phyloP scores from a whole-genome alignment of 2,797 vertebrate genomes.

The Monodelphis domestica region DNA sequence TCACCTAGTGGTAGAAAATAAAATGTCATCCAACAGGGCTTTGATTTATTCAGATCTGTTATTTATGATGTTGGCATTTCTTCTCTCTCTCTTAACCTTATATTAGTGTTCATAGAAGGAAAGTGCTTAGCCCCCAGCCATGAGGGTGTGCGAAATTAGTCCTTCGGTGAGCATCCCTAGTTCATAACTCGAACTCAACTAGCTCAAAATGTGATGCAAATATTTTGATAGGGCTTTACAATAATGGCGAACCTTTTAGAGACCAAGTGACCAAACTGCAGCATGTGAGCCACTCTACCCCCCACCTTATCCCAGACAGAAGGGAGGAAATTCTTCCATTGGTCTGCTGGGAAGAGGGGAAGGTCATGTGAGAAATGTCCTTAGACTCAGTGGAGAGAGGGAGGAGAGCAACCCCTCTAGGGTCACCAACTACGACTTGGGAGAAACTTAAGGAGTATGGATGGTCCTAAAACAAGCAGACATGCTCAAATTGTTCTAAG shows the following conservation, averaged over 20 bases:
- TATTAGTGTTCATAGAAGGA: neutral
- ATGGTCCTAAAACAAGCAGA: neutral
- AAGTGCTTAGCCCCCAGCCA: neutral
- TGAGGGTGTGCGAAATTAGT: neutral
- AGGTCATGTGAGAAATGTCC: no score
- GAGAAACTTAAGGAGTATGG: neutral
- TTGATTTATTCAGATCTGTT: neutral
- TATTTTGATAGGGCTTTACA: constrained; percentile 7
- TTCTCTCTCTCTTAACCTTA: neutral
- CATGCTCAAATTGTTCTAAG: neutral
- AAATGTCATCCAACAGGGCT: constrained; percentile 3
- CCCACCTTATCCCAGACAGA: no score
- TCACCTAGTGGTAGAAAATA: constrained; percentile 72
- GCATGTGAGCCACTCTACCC: no score
- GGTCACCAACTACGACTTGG: no score
- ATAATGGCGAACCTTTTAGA: no score
- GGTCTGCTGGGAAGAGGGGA: no score
- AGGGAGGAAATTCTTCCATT: no score
- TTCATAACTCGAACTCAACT: neutral
- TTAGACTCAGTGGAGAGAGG: no score
- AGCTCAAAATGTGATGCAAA: constrained; percentile 34
- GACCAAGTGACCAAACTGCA: no score
- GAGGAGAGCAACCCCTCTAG: no score
- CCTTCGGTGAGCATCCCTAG: neutral
- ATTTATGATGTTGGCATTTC: neutral